Evolutionary conservation across 2,113 vertebrate species (phyloP).

Genomic region (Beaufortia kweichowensis): DNA sequence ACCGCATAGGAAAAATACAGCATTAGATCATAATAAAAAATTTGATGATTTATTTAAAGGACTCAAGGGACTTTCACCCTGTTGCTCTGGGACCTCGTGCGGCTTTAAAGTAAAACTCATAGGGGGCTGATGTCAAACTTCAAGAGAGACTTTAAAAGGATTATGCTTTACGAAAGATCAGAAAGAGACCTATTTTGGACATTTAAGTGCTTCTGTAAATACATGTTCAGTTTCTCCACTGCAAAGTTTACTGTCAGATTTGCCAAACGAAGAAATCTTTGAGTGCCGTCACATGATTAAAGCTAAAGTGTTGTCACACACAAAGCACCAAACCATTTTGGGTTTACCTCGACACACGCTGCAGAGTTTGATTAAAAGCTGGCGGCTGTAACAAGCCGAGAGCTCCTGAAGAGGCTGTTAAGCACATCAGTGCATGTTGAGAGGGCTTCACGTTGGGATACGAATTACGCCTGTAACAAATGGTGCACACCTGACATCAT

Average conservation of each 20-base stretch:
- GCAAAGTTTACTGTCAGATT: conserved; percentile 36
- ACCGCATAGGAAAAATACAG: conserved; percentile 49
- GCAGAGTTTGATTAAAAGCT: conserved; percentile 23
- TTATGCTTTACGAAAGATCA: conserved; percentile 58
- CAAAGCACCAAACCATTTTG: conserved; percentile 2
- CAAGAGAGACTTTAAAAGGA: conserved; percentile 60
- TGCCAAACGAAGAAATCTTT: conserved; percentile 16
- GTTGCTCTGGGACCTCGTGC: conserved; percentile 64
- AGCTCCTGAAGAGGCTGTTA: conserved; percentile 14
- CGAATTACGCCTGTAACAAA: not conserved
- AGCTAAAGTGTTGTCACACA: conserved; percentile 12
- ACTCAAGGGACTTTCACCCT: conserved; percentile 62
- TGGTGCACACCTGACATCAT: not conserved
- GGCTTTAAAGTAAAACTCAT: conserved; percentile 63
- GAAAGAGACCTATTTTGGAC: conserved; percentile 35
- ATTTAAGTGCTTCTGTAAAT: conserved; percentile 16
- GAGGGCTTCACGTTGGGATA: not conserved
- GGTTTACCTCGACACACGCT: not conserved
- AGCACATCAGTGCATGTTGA: conserved; percentile 17
- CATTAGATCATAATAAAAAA: conserved; percentile 54
- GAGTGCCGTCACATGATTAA: conserved; percentile 16
- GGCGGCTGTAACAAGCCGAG: conserved; percentile 1
- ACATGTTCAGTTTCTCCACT: not conserved
- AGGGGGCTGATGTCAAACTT: conserved; percentile 51
- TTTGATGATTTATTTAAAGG: conserved; percentile 67